phyloP scores from a whole-genome alignment of 2,113 vertebrate genomes.

The Nycticebus coucang region DNA sequence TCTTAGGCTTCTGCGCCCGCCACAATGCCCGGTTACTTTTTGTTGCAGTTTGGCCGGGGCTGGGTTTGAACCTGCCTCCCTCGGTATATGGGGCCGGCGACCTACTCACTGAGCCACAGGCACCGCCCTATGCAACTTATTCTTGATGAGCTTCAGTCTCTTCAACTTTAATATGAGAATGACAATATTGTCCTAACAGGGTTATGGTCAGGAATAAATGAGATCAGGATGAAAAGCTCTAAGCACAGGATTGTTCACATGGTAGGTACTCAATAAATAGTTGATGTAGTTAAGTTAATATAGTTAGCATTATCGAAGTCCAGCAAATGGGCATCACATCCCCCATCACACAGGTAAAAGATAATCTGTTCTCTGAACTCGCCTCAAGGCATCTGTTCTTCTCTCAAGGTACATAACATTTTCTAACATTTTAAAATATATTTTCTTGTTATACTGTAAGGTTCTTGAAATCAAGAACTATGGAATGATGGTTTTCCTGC shows the following conservation, averaged over 20 bases:
- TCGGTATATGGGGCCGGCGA: no score
- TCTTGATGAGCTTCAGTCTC: background rate
- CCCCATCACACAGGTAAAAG: background rate
- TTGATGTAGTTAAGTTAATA: background rate
- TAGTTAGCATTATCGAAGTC: slow-evolving; percentile 1
- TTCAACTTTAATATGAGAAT: slow-evolving; percentile 35
- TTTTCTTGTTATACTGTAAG: background rate
- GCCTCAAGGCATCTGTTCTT: background rate
- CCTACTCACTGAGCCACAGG: no score
- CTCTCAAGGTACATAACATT: background rate
- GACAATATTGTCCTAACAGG: background rate
- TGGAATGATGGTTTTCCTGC: background rate
- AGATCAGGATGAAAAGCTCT: background rate
- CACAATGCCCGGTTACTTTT: no score
- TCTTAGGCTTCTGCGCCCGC: no score
- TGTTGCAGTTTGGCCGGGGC: no score
- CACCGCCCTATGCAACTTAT: background rate
- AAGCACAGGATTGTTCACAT: background rate
- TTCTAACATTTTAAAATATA: background rate
- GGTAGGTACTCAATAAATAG: background rate
- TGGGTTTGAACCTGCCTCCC: no score
- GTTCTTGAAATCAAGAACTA: background rate
- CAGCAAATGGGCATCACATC: background rate
- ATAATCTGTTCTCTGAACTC: background rate
- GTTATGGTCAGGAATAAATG: background rate